Evolutionary conservation across 2,888 invertebrate species (phyloP), one percentile per base, ranked within the genome.

Genomic region (Drosophila flavopinicola): DNA sequence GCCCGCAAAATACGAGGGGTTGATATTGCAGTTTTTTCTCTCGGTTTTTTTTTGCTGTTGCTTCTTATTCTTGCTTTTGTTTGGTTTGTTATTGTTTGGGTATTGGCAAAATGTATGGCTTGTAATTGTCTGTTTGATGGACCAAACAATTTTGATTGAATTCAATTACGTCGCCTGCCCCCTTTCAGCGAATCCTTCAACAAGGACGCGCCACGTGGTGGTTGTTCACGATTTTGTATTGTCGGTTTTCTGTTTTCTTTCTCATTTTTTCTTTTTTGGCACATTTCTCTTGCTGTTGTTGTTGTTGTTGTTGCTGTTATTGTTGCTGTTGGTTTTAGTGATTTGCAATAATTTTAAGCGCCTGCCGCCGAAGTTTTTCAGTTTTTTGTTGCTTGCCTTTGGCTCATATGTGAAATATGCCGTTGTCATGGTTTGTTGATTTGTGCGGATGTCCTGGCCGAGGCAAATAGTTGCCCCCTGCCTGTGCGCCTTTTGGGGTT

Each of bases 101-200:
- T 66, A 75, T 68, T 74, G 66, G 61, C 70, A 63, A 67, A 78
- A 86, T 87, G 77, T 82, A 88, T 86, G 72, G 84, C 84, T 76
- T 74, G 84, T 88, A 88, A 88, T 89, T 88, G 88, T 85, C 85
- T 88, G 89, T 85, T 88, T 89, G 89, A 88, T 89, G 89, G 84
- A 77, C 83, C 88, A 88, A 88, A 86, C 80, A 88, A 88, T 89
- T 89, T 89, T 89, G 89, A 89, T 89, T 89, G 89, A 88, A 88
- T 88, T 88, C 85, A 82, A 85, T 85, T 86, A 78, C 74, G 61
- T 71, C 44, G 66, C 66, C 44, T 48, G 52, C 49, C 49, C 65
- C 67, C 60, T 70, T 59, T 59, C 59, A 35, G 24, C 48, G 63
- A 54, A 53, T 59, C 63, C 53, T 73, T 68, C 56, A 32, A 23